phyloP scores from a whole-genome alignment of 2,113 vertebrate species.

The Rhea pennata region DNA sequence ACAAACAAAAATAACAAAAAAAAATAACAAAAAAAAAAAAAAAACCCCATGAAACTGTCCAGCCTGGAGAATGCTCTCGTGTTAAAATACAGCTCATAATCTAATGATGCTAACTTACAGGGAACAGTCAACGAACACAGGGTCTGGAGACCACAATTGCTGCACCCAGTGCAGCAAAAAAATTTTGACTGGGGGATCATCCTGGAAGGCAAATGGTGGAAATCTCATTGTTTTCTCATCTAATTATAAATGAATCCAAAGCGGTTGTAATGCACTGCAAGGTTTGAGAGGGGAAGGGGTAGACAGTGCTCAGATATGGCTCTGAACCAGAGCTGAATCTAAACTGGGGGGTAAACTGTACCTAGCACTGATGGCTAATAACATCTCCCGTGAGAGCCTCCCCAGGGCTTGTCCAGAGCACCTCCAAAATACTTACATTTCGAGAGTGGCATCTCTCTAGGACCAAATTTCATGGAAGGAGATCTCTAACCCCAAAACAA shows the following conservation, averaged over 20 bases:
- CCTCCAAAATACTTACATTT: neutral
- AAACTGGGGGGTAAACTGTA: neutral
- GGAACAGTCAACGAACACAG: neutral
- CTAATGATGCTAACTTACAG: neutral
- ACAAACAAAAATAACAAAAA: too few species aligned
- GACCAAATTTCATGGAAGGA: neutral
- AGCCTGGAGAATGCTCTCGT: neutral
- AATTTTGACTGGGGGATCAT: neutral
- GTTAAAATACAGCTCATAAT: neutral
- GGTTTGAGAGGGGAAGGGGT: neutral
- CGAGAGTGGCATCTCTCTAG: neutral
- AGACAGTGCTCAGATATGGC: neutral
- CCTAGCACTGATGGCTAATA: neutral
- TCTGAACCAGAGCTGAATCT: neutral
- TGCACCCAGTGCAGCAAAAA: neutral
- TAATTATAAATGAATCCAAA: neutral
- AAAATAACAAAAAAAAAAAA: neutral
- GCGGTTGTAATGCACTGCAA: neutral
- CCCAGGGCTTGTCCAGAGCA: neutral
- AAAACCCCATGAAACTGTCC: fast-evolving
- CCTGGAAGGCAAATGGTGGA: neutral
- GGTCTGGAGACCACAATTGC: neutral
- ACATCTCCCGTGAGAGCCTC: neutral
- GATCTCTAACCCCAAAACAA: neutral
- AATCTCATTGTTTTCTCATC: neutral